A percentile compares a stretch with the other conserved stretches of the same genome.
phyloP scores from a whole-genome alignment of 2,888 invertebrate species.

The Agrotis puta region DNA sequence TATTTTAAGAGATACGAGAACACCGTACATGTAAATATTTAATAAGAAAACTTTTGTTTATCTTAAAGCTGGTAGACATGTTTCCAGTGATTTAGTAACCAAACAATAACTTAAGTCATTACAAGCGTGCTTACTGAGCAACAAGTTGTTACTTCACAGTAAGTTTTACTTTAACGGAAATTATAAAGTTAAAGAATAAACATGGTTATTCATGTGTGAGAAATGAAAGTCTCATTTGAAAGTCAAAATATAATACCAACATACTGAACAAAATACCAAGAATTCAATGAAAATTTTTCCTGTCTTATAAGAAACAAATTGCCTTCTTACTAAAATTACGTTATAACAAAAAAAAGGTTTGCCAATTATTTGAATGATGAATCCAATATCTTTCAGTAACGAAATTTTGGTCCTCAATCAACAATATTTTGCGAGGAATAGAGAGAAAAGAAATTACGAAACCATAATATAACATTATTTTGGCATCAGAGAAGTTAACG shows the following conservation, averaged over 20 bases:
- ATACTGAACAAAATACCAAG: no score
- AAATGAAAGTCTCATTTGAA: not conserved
- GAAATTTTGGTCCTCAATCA: slow-evolving; percentile 21
- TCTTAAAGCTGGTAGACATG: slow-evolving; percentile 11
- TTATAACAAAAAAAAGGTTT: slow-evolving; percentile 34
- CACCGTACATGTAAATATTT: not conserved
- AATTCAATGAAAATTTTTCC: not conserved
- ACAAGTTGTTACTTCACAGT: slow-evolving; percentile 11
- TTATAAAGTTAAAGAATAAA: not conserved
- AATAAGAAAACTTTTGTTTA: slow-evolving; percentile 26
- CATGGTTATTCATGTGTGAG: not conserved
- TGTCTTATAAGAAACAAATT: slow-evolving; percentile 1
- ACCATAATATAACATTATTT: slow-evolving; percentile 19
- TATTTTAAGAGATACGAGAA: not conserved
- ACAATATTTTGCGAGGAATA: slow-evolving; percentile 13
- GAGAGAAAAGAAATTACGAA: slow-evolving; percentile 2
- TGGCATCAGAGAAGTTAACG: slow-evolving; percentile 5
- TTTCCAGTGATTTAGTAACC: slow-evolving; percentile 20
- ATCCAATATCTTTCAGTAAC: slow-evolving; percentile 32
- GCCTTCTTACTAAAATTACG: slow-evolving; percentile 12
- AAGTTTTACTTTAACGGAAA: no score
- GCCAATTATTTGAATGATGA: slow-evolving; percentile 20
- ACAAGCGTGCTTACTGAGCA: slow-evolving; percentile 4
- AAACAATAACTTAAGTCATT: slow-evolving; percentile 29
- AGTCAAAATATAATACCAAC: not conserved